Base-by-base conservation (phyloP, 2,113 vertebrate genomes). In the Lepisosteus osseus region DNA sequence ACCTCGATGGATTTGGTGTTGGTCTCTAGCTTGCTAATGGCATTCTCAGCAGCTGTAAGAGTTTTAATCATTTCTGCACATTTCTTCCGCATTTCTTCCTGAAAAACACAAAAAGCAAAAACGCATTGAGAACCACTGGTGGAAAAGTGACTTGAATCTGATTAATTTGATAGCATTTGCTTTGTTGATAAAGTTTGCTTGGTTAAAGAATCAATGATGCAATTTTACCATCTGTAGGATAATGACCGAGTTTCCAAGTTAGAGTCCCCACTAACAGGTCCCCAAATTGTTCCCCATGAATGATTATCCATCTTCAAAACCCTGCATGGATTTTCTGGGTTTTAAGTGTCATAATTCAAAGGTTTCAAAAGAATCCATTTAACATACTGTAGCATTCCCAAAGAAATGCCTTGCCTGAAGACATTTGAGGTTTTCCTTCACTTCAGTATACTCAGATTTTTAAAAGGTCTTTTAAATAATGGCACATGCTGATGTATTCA, bases 1-100 rank as follows among this genome's bases (percentile, higher is more conserved):
- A 95, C 94, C 87, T 86, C 82, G 6, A 95, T 92, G 0, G 92
- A 92, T 7, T 90, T 84, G 0, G 88, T 88, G 79, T 92, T 94
- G 67, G 80, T 83, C 66, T 96, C 89, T n/a, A 95, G 89, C 71
- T 93, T 94, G 79, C 83, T 78, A 55, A 95, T 91, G 79, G 92
- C 89, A 0, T 93, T 93, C 77, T 94, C 92, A 2, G 90, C 92
- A 1, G 89, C 80, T 0, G 82, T 88, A 61, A 86, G 68, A 47
- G 90, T 95, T 84, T 85, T 89, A 56, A 85, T 66, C 57, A 92
- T 87, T 51, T 92, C 89, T 0, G 61, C 17, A 75, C 85, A 78
- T 45, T 87, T 90, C 17, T 85, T 76, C 67, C 61, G 80, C 67
- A 94, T 88, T 70, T 96, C 91, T 13, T 70, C 84, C 94, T 96